Evolutionary conservation across 2,113 vertebrate genomes (phyloP), one percentile per base, ranked within the genome.

Genomic region (Falco punctatus): DNA sequence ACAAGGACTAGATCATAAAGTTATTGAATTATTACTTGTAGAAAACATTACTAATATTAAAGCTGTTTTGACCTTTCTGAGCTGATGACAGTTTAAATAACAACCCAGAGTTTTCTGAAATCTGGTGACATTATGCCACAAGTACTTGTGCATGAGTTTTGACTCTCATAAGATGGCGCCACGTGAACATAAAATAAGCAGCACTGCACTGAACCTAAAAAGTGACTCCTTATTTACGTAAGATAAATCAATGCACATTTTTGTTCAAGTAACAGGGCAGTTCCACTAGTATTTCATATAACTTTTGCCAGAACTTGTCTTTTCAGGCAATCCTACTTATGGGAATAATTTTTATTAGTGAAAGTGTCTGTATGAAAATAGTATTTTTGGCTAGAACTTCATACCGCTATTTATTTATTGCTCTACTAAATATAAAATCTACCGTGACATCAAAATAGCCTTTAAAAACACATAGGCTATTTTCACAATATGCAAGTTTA

Each of bases 121-220:
- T 30, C 17, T 0, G 44, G 40, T 62, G 66, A 15, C 12, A 0
- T 57, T 0, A 11, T 2, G 13, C 30, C 52, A 35, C 22, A 0
- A 16, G 44, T 11, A 15, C 27, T 33, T 11, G 5, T 19, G 32
- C 46, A 4, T 38, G 48, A 61, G 24, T 15, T 42, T 28, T n/a
- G 9, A 5, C 0, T 5, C 1, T 51, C 95, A 66, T 40, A 11
- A 62, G 97, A 42, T 91, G 95, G 89, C 32, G 30, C 32, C 38
- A 81, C 2, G 5, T 30, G 62, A 83, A 55, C 81, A 7, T 7
- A 16, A n/a, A 92, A 93, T 21, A 42, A 6, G n/a, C 20, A 24
- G 0, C 17, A 13, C 51, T 4, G 13, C 7, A 0, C 23, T 35
- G 15, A 38, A 2, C 27, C 8, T 4, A 1, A 17, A 20, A 40